Conservation (phyloP, 2,113 vertebrate genomes). For the Muscicapa adusta region DNA sequence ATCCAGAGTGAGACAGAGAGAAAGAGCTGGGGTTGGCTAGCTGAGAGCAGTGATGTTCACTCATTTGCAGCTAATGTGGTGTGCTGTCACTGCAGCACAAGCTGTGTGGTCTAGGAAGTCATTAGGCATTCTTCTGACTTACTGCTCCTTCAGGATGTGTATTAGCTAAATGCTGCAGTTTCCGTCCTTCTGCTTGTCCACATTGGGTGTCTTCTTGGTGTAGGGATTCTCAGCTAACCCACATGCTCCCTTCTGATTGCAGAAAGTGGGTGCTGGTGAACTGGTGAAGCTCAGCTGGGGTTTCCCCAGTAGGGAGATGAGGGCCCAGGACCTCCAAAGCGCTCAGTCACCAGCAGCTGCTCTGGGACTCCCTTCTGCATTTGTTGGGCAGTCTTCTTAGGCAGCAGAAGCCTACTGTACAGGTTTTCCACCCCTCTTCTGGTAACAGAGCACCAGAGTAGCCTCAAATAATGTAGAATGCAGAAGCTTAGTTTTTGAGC, state of each 20-base stretch:
- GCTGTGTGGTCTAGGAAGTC: neutral
- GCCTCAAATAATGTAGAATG: neutral
- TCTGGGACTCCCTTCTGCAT: neutral
- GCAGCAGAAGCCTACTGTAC: neutral
- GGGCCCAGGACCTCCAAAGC: neutral
- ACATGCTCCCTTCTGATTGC: neutral
- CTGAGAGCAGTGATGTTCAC: neutral
- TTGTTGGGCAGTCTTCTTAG: neutral
- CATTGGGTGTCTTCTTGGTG: neutral
- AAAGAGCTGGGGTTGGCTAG: neutral
- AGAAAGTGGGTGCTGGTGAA: neutral
- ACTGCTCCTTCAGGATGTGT: rapidly evolving
- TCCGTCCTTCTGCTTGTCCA: neutral
- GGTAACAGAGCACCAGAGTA: neutral
- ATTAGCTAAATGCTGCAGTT: neutral
- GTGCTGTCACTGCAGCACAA: neutral
- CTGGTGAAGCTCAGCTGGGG: neutral
- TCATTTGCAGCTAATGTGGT: neutral
- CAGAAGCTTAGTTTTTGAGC: neutral
- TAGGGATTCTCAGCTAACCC: neutral
- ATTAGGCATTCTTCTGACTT: neutral
- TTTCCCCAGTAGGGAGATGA: neutral
- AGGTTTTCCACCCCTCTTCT: neutral
- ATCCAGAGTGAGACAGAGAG: neutral
- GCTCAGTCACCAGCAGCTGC: neutral